Percentiles rank a stretch among this genome's conserved stretches.
Evolutionary conservation across 2,797 vertebrate genomes (phyloP).

Genomic region (Spondyliosoma cantharus): DNA sequence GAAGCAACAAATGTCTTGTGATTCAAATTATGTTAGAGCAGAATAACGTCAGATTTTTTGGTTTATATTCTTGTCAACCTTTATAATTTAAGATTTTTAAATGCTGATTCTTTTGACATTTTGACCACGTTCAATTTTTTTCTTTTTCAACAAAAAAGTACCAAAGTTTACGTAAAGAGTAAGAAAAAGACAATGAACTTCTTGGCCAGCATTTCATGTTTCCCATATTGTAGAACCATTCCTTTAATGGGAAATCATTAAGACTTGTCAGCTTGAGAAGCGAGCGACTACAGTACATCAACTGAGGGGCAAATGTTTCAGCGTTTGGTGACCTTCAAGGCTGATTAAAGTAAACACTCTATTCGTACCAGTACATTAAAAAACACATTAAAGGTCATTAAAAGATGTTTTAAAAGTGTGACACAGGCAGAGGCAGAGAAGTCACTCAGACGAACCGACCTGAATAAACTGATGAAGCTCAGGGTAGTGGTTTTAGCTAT

Average conservation of each 20-base stretch:
- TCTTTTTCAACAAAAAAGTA: background rate
- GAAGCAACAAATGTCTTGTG: background rate
- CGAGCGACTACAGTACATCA: background rate
- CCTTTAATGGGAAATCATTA: conserved; percentile 6
- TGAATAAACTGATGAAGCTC: conserved; percentile 52
- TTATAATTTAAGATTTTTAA: conserved; percentile 8
- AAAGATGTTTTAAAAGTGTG: conserved; percentile 16
- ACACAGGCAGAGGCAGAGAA: conserved; percentile 32
- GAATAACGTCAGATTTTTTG: background rate
- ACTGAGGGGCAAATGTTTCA: conserved; percentile 7
- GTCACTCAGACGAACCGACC: conserved; percentile 27
- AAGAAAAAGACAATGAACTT: conserved; percentile 1
- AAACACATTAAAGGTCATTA: conserved; percentile 33
- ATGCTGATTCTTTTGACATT: conserved; percentile 6
- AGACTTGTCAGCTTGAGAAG: background rate
- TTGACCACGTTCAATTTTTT: background rate
- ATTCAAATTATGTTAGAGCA: background rate
- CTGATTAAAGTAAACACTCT: conserved; percentile 34
- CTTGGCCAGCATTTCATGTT: background rate
- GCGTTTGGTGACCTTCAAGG: conserved; percentile 36
- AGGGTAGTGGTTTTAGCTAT: conserved; percentile 45
- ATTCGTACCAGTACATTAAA: conserved; percentile 24
- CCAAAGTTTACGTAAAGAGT: conserved; percentile 2
- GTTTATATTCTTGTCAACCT: background rate
- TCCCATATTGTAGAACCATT: conserved; percentile 9